phyloP scores from a whole-genome alignment of 1,140 invertebrate species.

The Caligus rogercresseyi region DNA sequence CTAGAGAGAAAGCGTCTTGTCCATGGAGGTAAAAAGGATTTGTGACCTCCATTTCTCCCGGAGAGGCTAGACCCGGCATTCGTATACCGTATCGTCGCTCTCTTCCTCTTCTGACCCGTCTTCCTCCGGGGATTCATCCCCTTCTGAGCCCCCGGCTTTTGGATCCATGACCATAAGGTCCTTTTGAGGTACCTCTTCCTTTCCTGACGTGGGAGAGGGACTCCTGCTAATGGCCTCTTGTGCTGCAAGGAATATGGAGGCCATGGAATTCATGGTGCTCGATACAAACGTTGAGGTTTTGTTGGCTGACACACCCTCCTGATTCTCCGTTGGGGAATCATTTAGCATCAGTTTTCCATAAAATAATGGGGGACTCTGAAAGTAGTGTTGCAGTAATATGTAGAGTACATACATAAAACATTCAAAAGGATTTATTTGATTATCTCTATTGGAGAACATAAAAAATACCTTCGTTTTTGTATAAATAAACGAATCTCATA shows the following conservation, averaged over 20 bases:
- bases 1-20: not conserved
- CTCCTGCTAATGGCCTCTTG: not conserved
- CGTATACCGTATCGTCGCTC: conserved; percentile 7
- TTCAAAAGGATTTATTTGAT: too few relatives aligned
- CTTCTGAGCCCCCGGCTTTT: not conserved
- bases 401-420: too few relatives aligned
- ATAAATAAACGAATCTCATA: too few relatives aligned
- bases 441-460: too few relatives aligned
- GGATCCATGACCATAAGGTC: conserved; percentile 2
- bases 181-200: not conserved
- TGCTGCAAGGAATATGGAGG: not conserved
- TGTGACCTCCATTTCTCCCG: conserved; percentile 8
- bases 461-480: too few relatives aligned
- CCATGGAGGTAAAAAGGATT: conserved; percentile 3
- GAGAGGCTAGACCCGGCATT: conserved; percentile 3
- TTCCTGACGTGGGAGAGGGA: not conserved
- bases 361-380: not conserved
- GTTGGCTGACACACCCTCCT: not conserved
- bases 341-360: not conserved
- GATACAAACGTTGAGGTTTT: not conserved
- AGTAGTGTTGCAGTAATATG: not conserved
- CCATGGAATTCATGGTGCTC: not conserved
- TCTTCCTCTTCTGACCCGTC: not conserved
- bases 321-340: not conserved
- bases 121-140: not conserved